Conservation (phyloP, 1,140 invertebrate species). For the Pseudomyrmex concolor region DNA sequence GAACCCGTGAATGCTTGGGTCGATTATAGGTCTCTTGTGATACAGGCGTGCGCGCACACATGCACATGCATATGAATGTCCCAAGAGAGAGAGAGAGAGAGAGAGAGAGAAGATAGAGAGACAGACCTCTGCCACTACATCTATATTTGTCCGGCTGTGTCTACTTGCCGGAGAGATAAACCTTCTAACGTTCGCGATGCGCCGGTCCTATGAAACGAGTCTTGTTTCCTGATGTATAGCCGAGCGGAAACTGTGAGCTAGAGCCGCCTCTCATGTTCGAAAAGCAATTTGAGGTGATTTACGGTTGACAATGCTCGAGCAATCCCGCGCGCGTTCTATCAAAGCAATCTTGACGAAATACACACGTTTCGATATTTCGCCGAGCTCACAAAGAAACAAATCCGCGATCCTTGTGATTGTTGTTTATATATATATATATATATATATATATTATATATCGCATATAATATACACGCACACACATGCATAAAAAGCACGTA, state of each 20-base stretch:
- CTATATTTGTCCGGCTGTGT: slow-evolving; percentile 14
- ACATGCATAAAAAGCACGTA: not conserved
- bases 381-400: too few relatives aligned
- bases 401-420: too few relatives aligned
- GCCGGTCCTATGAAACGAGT: slow-evolving; percentile 2
- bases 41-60: slow-evolving; percentile 3
- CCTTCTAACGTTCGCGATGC: slow-evolving; percentile 13
- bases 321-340: not conserved
- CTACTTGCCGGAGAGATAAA: slow-evolving; percentile 49
- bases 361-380: too few relatives aligned
- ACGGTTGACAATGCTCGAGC: not conserved
- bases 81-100: slow-evolving; percentile 16
- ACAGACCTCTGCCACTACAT: not conserved
- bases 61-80: slow-evolving; percentile 46
- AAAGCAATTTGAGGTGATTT: slow-evolving; percentile 22
- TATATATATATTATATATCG: too few relatives aligned
- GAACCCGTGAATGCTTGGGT: slow-evolving; percentile 52
- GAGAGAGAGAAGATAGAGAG: slow-evolving; percentile 33
- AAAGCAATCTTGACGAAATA: slow-evolving; percentile 9
- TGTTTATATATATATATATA: too few relatives aligned
- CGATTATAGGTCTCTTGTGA: slow-evolving; percentile 52
- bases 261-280: not conserved
- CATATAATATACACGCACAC: not conserved
- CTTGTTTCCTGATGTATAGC: slow-evolving; percentile 2
- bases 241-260: not conserved